Base-by-base conservation (phyloP, 2,888 invertebrate genomes). In the Chironomus tentans region DNA sequence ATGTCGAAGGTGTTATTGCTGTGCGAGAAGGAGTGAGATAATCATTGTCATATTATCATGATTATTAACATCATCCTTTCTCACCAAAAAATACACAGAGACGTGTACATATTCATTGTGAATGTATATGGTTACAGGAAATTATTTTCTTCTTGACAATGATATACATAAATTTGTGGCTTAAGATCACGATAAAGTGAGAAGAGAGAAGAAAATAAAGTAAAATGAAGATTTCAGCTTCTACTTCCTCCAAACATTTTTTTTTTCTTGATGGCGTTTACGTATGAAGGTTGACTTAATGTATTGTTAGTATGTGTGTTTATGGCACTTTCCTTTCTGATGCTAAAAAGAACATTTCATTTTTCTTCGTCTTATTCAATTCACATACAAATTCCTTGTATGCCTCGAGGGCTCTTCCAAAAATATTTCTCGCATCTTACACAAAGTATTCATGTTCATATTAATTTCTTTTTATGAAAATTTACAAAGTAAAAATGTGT, bases 31-130 rank as follows among this genome's bases (percentile, higher is more conserved):
- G 38, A 38, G 38, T 38, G 10, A 21, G 21, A 61, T 71, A 15
- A 71, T 56, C 71, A 71, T 13, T 61, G 72, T 73, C 72, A 62
- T 46, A 47, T 74, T 48, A 74, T 68, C 28, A 74, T 15, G 74
- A 74, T 74, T 74, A 74, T 68, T 68, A 74, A 28, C 61, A 62
- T 61, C 72, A 72, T 65, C 74, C 62, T 56, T 74, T 74, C 22
- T 74, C 65, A 18, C 56, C 18, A 3, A n/a, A 56, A 56, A n/a
- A 56, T 56, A 15, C 56, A 15, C 15, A 5, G 68, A 68, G 13
- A 13, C 18, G 68, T 24, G 21, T 24, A 21, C 68, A 18, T 22
- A 13, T 22, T 22, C 15, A n/a, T 22, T 38, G 38, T 38, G 38
- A 38, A 2, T 38, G 38, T 38, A 38, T 56, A 56, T 15, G 56